A percentile compares a stretch with the other conserved stretches of the same genome.
These are phyloP conservation scores for Holcopasites calliopsidis DNA, from an alignment of 1,140 invertebrate genomes.

Conservation along the genomic window DNA sequence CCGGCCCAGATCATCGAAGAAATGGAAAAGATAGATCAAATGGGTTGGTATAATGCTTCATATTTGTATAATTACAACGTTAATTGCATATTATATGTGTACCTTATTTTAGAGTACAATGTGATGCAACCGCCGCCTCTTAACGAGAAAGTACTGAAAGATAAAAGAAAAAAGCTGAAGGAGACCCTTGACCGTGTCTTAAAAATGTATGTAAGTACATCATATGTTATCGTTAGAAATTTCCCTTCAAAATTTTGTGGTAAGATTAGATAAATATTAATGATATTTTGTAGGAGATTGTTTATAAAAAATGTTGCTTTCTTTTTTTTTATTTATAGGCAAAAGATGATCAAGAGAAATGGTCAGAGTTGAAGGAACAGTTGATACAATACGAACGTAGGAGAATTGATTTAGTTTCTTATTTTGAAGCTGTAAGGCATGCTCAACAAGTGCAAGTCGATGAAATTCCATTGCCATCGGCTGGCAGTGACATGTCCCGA, in stretches of 20 bases:
- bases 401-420: slow-evolving; percentile 90
- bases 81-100: slow-evolving; percentile 10
- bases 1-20: slow-evolving; percentile 95
- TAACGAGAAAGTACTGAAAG: slow-evolving; percentile 97
- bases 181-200: slow-evolving; percentile 97
- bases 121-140: slow-evolving; percentile 94
- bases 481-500: slow-evolving; percentile 72
- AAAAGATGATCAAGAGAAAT: slow-evolving; percentile 98
- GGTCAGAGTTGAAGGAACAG: slow-evolving; percentile 93
- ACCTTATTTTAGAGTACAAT: slow-evolving; percentile 89
- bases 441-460: slow-evolving; percentile 98
- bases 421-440: slow-evolving; percentile 96
- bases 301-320: neutral
- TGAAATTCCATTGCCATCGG: slow-evolving; percentile 94
- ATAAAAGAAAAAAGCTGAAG: slow-evolving; percentile 96
- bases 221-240: slow-evolving; percentile 25
- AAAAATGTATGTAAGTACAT: slow-evolving; percentile 96
- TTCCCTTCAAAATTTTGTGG: slow-evolving; percentile 33
- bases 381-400: slow-evolving; percentile 96
- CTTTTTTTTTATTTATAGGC: slow-evolving; percentile 81
- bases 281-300: slow-evolving; percentile 8
- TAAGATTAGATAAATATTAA: slow-evolving; percentile 32
- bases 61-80: neutral
- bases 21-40: slow-evolving; percentile 98
- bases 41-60: slow-evolving; percentile 84